Percentiles rank a stretch among this genome's conserved stretches.
phyloP scores from a whole-genome alignment of 2,888 invertebrate genomes.

The Tuberolachnus salignus region DNA sequence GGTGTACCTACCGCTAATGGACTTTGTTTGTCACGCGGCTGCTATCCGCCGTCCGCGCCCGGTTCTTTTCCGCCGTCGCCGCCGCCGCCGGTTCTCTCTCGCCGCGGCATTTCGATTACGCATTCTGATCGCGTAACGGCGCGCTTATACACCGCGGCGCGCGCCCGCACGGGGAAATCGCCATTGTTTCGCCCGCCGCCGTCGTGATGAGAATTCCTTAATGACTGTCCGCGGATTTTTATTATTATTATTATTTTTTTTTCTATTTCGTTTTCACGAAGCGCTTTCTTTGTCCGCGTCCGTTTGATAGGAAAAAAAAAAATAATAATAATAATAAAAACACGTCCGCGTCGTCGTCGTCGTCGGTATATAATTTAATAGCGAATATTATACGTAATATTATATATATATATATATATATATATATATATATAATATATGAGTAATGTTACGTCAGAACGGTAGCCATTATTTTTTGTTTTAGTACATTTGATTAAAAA shows the following conservation, averaged over 20 bases:
- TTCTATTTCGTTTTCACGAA: no score
- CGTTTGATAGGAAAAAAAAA: neutral
- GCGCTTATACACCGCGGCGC: neutral
- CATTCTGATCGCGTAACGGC: slow-evolving; percentile 38
- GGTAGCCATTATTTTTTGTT: no score
- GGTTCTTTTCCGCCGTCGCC: neutral
- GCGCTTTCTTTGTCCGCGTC: neutral
- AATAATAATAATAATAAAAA: no score
- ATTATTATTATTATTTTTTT: no score
- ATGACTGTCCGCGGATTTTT: neutral
- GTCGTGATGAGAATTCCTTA: slow-evolving; percentile 44
- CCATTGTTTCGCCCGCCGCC: slow-evolving; percentile 34
- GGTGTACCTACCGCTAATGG: slow-evolving; percentile 18
- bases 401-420: no score
- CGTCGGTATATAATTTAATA: no score
- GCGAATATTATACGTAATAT: no score
- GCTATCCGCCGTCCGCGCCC: neutral
- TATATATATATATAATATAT: no score
- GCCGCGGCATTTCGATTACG: slow-evolving; percentile 28
- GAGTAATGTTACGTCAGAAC: no score
- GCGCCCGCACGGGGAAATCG: neutral
- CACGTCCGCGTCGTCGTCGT: no score
- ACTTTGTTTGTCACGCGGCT: slow-evolving; percentile 13
- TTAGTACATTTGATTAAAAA: no score
- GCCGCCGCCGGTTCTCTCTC: no score